phyloP scores from a whole-genome alignment of 2,797 vertebrate species.

The Pangasius sanitwongsei region DNA sequence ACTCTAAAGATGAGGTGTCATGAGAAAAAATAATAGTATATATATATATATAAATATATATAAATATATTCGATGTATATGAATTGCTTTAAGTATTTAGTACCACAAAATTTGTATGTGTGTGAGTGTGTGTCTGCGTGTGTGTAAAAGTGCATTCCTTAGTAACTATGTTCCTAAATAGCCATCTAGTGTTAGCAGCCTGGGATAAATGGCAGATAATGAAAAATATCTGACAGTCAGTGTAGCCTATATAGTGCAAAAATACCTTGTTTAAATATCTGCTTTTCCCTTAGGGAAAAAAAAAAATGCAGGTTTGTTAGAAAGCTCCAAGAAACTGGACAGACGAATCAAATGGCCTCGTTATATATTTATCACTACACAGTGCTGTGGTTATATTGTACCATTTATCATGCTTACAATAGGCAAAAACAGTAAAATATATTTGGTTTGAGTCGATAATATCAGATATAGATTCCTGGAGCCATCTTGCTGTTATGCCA shows the following conservation, averaged over 20 bases:
- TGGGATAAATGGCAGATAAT: background rate
- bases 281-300: background rate
- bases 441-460: background rate
- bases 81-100: conserved; percentile 56
- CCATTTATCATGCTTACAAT: background rate
- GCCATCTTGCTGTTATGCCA: background rate
- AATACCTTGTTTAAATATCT: too few species aligned
- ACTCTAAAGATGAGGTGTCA: background rate
- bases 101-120: conserved; percentile 55
- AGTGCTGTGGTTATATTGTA: background rate
- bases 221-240: conserved; percentile 9
- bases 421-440: background rate
- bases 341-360: background rate
- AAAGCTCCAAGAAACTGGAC: background rate
- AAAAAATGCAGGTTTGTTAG: background rate
- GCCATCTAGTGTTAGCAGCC: conserved; percentile 62
- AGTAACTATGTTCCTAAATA: conserved; percentile 44
- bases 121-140: conserved; percentile 59
- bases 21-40: conserved; percentile 55
- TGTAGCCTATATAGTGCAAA: background rate
- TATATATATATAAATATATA: conserved; percentile 67
- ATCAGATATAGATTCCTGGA: background rate
- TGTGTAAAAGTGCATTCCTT: conserved; percentile 44
- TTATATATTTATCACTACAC: background rate
- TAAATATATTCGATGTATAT: conserved; percentile 59